A percentile compares a stretch with the other conserved stretches of the same genome.
Evolutionary conservation across 2,797 vertebrate species (phyloP).

Genomic region (Sebastes hubbsi): DNA sequence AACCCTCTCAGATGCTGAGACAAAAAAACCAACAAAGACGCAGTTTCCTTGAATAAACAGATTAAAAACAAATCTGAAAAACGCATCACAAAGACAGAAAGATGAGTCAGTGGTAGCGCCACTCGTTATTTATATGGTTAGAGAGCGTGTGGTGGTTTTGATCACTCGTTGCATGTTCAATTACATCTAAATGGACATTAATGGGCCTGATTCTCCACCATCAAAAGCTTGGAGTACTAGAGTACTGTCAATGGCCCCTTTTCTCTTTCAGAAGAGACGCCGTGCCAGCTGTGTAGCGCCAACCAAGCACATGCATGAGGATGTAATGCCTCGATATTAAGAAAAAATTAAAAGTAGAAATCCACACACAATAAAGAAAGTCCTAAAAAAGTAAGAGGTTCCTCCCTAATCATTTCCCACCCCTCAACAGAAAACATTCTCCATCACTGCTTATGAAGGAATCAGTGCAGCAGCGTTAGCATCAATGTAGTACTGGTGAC

Average conservation of each 20-base stretch:
- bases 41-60: not conserved
- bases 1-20: not conserved
- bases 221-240: not conserved
- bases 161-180: not conserved
- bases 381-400: not conserved
- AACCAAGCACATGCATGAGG: not conserved
- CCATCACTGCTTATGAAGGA: not conserved
- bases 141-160: not conserved
- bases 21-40: not conserved
- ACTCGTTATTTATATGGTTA: not conserved
- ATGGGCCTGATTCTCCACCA: not conserved
- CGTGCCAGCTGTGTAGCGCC: not conserved
- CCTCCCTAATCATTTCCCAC: not conserved
- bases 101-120: not conserved
- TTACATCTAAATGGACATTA: not conserved
- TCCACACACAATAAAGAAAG: not conserved
- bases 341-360: not conserved
- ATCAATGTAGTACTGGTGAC: slow-evolving; percentile 32
- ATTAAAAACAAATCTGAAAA: not conserved
- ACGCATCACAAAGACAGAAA: not conserved
- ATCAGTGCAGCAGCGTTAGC: slow-evolving; percentile 38
- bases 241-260: not conserved
- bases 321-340: not conserved
- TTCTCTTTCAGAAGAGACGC: not conserved
- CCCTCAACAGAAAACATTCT: not conserved